These are phyloP conservation scores for Coregonus sp. DNA, from an alignment of 2,797 vertebrate species.

Conservation along the genomic window DNA sequence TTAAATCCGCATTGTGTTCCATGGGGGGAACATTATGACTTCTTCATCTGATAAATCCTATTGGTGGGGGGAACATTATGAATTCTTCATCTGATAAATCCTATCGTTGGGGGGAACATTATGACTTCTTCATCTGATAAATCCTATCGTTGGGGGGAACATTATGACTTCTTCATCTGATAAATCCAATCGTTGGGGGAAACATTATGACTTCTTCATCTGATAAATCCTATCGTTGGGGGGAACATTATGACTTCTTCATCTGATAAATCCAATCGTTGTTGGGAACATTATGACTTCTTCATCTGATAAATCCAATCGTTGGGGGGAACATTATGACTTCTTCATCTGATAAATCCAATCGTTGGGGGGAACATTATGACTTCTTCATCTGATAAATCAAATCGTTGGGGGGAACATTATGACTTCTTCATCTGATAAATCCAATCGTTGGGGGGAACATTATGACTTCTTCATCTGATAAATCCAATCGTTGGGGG, in stretches of 20 bases:
- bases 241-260: neutral
- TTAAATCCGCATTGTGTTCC: slow-evolving; percentile 16
- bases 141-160: slow-evolving; percentile 13
- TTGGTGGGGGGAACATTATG: slow-evolving; percentile 25
- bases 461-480: slow-evolving; percentile 62
- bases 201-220: slow-evolving; percentile 3
- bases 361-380: slow-evolving; percentile 38
- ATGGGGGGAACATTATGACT: neutral
- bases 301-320: slow-evolving; percentile 55
- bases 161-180: slow-evolving; percentile 64
- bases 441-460: slow-evolving; percentile 57
- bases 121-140: no score
- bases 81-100: slow-evolving; percentile 45
- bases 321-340: no score
- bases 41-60: no score
- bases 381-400: slow-evolving; percentile 46
- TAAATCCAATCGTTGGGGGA: no score
- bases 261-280: neutral
- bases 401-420: slow-evolving; percentile 45
- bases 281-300: slow-evolving; percentile 37
- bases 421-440: slow-evolving; percentile 23
- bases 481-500: slow-evolving; percentile 64
- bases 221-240: slow-evolving; percentile 1
- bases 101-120: slow-evolving; percentile 12
- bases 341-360: slow-evolving; percentile 66